phyloP scores from a whole-genome alignment of 2,113 vertebrate species.

The Podiceps cristatus region DNA sequence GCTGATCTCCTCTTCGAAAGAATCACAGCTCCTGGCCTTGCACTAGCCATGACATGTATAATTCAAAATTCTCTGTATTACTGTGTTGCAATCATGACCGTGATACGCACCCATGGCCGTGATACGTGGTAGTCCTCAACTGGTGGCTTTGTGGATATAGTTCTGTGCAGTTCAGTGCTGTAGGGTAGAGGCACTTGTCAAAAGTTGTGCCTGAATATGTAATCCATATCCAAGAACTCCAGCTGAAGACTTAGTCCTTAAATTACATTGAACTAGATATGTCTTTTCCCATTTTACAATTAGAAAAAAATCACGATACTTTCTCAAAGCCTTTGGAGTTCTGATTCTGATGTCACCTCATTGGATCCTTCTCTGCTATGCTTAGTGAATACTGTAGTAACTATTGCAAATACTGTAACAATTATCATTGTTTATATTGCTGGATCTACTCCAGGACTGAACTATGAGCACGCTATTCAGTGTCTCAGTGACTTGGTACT shows the following conservation, averaged over 20 bases:
- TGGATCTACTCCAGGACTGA: background rate
- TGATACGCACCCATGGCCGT: background rate
- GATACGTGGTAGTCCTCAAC: background rate
- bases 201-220: background rate
- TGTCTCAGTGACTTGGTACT: background rate
- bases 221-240: background rate
- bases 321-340: background rate
- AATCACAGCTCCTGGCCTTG: background rate
- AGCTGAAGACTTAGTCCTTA: background rate
- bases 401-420: background rate
- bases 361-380: background rate
- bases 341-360: background rate
- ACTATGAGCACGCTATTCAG: fast-evolving
- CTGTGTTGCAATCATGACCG: background rate
- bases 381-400: background rate
- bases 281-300: background rate
- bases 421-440: background rate
- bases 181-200: background rate
- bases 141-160: background rate
- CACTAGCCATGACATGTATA: fast-evolving
- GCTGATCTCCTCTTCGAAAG: background rate
- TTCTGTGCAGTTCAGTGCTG: background rate
- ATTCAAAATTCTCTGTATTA: background rate
- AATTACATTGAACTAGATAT: background rate
- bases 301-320: background rate